Percentiles rank a stretch among this genome's conserved stretches.
phyloP scores from a whole-genome alignment of 64 coral and sea anemone species.

The Pachyseris speciosa region DNA sequence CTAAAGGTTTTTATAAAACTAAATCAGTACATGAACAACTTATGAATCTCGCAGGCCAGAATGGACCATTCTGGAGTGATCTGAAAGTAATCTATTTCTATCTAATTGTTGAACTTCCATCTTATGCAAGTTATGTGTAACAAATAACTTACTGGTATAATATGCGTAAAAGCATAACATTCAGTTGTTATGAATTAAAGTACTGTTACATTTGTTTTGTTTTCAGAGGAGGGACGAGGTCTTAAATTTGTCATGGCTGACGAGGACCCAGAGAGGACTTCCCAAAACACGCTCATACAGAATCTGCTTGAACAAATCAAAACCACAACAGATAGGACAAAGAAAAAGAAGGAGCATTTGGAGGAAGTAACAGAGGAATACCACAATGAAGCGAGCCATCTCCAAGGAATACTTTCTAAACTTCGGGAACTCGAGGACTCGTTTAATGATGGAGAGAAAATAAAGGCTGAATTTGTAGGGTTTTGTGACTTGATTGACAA shows the following conservation, averaged over 20 bases:
- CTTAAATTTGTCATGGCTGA: slow-evolving; percentile 9
- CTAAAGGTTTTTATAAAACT: too few relatives aligned
- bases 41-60: too few relatives aligned
- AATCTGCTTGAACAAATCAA: not conserved
- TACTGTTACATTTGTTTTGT: not conserved
- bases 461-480: slow-evolving; percentile 47
- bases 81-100: too few relatives aligned
- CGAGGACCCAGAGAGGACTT: slow-evolving; percentile 14
- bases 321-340: slow-evolving; percentile 12
- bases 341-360: slow-evolving; percentile 44
- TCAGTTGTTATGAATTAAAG: too few relatives aligned
- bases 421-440: slow-evolving; percentile 27
- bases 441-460: slow-evolving; percentile 60
- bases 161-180: too few relatives aligned
- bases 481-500: slow-evolving; percentile 5
- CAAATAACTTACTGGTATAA: too few relatives aligned
- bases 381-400: slow-evolving; percentile 60
- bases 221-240: not conserved
- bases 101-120: too few relatives aligned
- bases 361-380: slow-evolving; percentile 48
- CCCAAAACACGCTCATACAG: not conserved
- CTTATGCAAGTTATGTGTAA: too few relatives aligned
- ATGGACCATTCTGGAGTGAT: too few relatives aligned
- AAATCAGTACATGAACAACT: too few relatives aligned
- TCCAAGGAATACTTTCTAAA: slow-evolving; percentile 11